A percentile compares a stretch with the other conserved stretches of the same genome.
Evolutionary conservation across 2,797 vertebrate genomes (phyloP).

Genomic region (Etheostoma perlongum): DNA sequence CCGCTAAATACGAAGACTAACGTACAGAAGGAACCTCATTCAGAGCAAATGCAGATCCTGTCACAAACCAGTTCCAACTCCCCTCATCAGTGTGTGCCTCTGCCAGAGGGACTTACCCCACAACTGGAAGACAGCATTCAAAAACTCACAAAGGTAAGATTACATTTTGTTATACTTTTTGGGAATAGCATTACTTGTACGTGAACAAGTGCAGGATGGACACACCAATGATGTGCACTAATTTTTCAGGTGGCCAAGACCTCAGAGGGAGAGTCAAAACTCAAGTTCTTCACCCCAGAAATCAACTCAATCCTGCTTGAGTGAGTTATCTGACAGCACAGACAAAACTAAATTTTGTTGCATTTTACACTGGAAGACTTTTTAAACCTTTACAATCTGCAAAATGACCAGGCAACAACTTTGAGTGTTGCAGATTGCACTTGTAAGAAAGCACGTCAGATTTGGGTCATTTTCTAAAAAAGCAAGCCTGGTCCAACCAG

Average conservation of each 20-base stretch:
- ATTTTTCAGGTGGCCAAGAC: constrained; percentile 86
- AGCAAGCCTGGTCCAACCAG: too few relatives aligned
- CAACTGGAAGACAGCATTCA: constrained; percentile 61
- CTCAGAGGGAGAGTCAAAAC: constrained; percentile 89
- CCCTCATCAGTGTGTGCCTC: neutral
- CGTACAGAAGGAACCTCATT: constrained; percentile 6
- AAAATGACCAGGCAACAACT: too few relatives aligned
- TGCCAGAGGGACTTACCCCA: constrained; percentile 69
- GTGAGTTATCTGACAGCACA: constrained; percentile 82
- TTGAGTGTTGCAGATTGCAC: too few relatives aligned
- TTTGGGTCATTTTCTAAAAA: too few relatives aligned
- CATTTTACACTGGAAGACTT: too few relatives aligned
- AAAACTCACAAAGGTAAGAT: constrained; percentile 63
- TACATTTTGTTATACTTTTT: neutral
- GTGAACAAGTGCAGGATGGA: neutral
- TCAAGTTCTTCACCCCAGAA: constrained; percentile 92
- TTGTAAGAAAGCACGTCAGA: too few relatives aligned
- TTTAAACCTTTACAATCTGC: too few relatives aligned
- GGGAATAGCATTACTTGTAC: neutral
- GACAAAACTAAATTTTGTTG: neutral
- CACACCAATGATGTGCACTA: neutral
- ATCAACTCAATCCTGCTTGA: constrained; percentile 92
- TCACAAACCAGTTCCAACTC: constrained; percentile 7
- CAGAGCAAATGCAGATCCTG: constrained; percentile 36
- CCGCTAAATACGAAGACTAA: constrained; percentile 4